Evolutionary conservation across 2,888 invertebrate species (phyloP), one percentile per base, ranked within the genome.

Genomic region (Zele albiditarsus): DNA sequence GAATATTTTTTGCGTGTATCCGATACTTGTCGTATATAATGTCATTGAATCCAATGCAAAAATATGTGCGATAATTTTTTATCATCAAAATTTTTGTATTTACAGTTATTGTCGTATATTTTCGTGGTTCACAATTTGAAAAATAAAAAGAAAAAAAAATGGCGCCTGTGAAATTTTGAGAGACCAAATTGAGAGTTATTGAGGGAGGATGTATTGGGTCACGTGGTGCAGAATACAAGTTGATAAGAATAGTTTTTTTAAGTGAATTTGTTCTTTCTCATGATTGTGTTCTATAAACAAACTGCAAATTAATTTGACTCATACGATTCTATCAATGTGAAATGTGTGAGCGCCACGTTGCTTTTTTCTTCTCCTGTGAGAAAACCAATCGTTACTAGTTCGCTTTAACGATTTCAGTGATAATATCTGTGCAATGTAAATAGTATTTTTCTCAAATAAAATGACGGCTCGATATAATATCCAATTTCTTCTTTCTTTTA

Each of bases 381-480:
- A 75, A 78, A 77, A 75, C 69, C 65, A 65, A 76, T 69, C 72
- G 75, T 75, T 73, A 38, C 33, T 53, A 73, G 25, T 74, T 74
- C 75, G 75, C 75, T 69, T 72, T 79, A 78, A 78, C 79, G 80
- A 79, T 79, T 78, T 79, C 81, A 82, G 81, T 81, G 80, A 82
- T 82, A 80, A 85, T 82, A 81, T 82, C 80, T 85, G 84, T 87
- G 86, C 85, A 86, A 86, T 87, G 87, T 87, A 86, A 84, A 87
- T 87, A 87, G 84, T 85, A 87, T 86, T 85, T 87, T 86, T 87
- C 81, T 83, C 83, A 82, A 86, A 84, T 86, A 86, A 70, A 84
- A 84, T 78, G 75, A 82, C 80, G 80, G 80, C 80, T 80, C 80
- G 80, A 80, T 73, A 73, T 78, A 80, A 77, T 70, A 49, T 58